These are phyloP conservation scores for Onychomys leucogaster DNA, from an alignment of 2,797 vertebrate genomes.

Conservation along the genomic window DNA sequence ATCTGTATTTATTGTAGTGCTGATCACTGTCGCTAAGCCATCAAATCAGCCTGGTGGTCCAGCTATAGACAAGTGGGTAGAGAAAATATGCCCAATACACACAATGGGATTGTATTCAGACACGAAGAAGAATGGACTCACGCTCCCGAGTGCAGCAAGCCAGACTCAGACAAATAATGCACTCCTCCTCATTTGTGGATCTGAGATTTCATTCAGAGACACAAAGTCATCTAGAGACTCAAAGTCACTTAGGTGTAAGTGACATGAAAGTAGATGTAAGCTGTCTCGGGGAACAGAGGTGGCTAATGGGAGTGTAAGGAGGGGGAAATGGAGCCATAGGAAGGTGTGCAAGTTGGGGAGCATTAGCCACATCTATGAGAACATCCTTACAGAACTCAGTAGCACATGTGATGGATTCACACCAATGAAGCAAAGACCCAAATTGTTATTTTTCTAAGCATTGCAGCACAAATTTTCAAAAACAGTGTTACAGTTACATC, in stretches of 20 bases:
- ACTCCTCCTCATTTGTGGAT: background rate
- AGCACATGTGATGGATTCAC: too few species aligned
- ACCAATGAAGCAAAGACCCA: background rate
- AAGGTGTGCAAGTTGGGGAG: too few species aligned
- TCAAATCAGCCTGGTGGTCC: background rate
- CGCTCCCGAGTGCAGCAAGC: too few species aligned
- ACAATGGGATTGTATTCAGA: background rate
- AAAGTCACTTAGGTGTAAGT: background rate
- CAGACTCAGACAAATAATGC: background rate
- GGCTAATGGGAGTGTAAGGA: too few species aligned
- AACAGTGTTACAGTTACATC: background rate
- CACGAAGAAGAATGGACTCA: background rate
- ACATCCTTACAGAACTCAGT: background rate
- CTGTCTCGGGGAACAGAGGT: background rate
- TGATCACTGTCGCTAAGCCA: background rate
- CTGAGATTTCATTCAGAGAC: background rate
- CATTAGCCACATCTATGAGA: background rate
- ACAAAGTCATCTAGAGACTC: background rate
- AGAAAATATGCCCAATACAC: background rate
- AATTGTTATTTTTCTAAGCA: background rate
- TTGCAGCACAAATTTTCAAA: background rate
- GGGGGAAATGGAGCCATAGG: fast-evolving
- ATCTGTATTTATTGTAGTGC: background rate
- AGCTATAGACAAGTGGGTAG: background rate
- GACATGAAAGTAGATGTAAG: background rate